Base-by-base conservation (phyloP, 2,797 vertebrate genomes). In the Chelidonichthys spinosus region DNA sequence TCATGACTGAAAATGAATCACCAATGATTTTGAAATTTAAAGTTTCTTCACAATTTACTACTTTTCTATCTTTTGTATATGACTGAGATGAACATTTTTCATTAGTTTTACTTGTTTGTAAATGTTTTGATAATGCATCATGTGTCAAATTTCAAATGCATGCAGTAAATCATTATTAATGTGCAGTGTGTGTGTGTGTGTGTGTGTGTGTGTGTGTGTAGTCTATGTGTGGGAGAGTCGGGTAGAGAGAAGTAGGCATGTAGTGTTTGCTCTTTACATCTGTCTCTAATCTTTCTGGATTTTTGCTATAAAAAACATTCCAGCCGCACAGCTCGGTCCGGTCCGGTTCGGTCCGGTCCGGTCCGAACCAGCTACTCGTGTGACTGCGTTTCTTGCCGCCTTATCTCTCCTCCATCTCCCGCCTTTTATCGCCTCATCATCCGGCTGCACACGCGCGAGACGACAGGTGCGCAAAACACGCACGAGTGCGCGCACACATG, bases 391-490 rank as follows among this genome's bases (percentile, higher is more conserved):
- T 36, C 3, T 32, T 72, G 55, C 43, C 17, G n/a, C 25, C 33
- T 39, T 11, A 56, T 54, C 18, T 7, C 18, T 46, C 53, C 33
- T 40, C 5, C 50, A 15, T 47, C 46, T 67, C 58, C 36, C 35
- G 61, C 32, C 44, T 66, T 61, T 40, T 13, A 46, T 36, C 47
- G 39, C 1, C 53, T n/a, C 0, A 5, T 43, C 15, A 11, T 11
- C 1, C n/a, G 2, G 39, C 43, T 11, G 40, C 56, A 50, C 60
- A 14, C 42, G 55, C 62, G 17, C 44, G 4, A 11, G n/a, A 37
- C 5, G 25, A 60, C 47, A 54, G 42, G 55, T 79, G 56, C 54
- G 36, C 47, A 60, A 79, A 58, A 52, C 76, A 60, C 4, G 15
- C 49, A 74, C 35, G 10, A 39, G 1, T 32, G 7, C n/a, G 13